Conservation (phyloP, 2,888 invertebrate species). For the Sceliomorpha sp. region DNA sequence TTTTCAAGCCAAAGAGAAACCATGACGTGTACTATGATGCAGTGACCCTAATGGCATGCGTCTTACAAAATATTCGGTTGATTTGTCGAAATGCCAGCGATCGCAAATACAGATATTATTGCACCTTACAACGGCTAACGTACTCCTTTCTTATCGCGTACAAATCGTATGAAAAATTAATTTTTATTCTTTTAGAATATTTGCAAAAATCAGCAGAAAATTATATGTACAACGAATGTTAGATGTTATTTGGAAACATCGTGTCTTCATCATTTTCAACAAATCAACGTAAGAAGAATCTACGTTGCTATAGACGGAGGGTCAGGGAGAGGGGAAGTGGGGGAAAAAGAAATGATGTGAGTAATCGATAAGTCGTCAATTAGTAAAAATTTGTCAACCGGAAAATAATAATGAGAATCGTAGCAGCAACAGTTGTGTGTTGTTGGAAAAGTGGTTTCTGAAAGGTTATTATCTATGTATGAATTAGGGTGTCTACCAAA, state of each 20-base stretch:
- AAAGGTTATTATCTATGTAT: constrained; percentile 40
- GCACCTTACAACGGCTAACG: no score
- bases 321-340: neutral
- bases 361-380: constrained; percentile 23
- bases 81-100: constrained; percentile 40
- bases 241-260: no score
- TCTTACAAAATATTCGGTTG: constrained; percentile 40
- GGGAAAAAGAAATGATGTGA: constrained; percentile 10
- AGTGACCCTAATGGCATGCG: constrained; percentile 54
- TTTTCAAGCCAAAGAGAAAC: constrained; percentile 69
- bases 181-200: no score
- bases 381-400: constrained; percentile 33
- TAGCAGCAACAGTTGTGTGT: constrained; percentile 67
- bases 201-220: no score
- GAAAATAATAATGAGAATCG: constrained; percentile 58
- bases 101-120: constrained; percentile 1
- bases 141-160: neutral
- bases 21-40: constrained; percentile 63
- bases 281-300: constrained; percentile 28
- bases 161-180: neutral
- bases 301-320: constrained; percentile 5
- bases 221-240: no score
- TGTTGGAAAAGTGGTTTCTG: no score
- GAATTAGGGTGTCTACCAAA: constrained; percentile 72
- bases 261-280: constrained; percentile 35